Evolutionary conservation across 1,140 invertebrate species (phyloP).

Genomic region (Rhagoletis pomonella): DNA sequence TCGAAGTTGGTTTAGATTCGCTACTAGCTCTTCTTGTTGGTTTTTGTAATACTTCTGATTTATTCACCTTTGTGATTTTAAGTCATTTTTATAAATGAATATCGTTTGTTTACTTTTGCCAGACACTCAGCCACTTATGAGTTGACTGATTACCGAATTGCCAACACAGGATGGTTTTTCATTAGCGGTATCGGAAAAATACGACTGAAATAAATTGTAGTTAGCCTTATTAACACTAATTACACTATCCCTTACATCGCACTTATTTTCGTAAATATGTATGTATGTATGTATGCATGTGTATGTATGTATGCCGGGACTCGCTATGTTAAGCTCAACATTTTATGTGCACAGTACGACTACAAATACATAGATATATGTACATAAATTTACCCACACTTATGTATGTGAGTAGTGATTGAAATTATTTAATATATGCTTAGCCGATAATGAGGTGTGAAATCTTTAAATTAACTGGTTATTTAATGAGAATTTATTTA

Average conservation of each 20-base stretch:
- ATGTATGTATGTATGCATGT: not conserved
- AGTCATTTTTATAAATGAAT: slow-evolving; percentile 65
- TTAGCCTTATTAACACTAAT: slow-evolving; percentile 10
- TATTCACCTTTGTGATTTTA: slow-evolving; percentile 63
- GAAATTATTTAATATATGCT: not conserved
- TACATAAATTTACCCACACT: not conserved
- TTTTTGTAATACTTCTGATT: slow-evolving; percentile 57
- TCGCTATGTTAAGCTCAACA: not conserved
- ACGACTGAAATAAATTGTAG: slow-evolving; percentile 1
- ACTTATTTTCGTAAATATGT: not conserved
- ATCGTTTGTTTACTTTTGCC: slow-evolving; percentile 55
- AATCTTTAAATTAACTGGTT: slow-evolving; percentile 27
- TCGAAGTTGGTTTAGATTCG: slow-evolving; percentile 42
- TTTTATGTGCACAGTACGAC: not conserved
- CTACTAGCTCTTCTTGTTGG: slow-evolving; percentile 13
- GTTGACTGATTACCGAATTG: slow-evolving; percentile 38
- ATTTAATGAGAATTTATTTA: not conserved
- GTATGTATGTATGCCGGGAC: no score
- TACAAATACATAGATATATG: not conserved
- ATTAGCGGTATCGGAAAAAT: not conserved
- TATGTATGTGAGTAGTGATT: not conserved
- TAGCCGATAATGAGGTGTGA: slow-evolving; percentile 14
- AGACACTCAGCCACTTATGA: slow-evolving; percentile 27
- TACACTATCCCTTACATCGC: not conserved
- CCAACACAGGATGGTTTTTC: not conserved